Percentiles rank a stretch among this genome's conserved stretches.
These are phyloP conservation scores for Sarcophaga caerulescens DNA, from an alignment of 2,888 invertebrate species.

Conservation along the genomic window DNA sequence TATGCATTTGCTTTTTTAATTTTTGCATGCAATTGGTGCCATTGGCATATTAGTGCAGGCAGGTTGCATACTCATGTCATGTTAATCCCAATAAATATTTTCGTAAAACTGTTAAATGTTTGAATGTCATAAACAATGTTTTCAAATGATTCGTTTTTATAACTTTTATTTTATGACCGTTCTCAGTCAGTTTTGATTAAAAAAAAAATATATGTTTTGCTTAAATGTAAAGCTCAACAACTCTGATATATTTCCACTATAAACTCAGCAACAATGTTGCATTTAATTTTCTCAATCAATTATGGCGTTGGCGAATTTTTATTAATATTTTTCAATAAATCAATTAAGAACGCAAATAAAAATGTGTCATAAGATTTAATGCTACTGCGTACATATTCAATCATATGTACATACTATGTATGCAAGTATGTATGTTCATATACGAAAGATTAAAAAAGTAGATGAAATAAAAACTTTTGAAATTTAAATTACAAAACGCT, in stretches of 20 bases:
- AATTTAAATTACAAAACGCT: no score
- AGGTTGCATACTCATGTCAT: conserved; percentile 32
- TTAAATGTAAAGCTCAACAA: no score
- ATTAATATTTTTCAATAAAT: no score
- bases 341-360: no score
- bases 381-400: no score
- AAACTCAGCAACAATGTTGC: conserved; percentile 28
- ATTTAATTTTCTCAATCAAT: neutral
- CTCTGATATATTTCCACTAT: no score
- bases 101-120: conserved; percentile 23
- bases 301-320: no score
- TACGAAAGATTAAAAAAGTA: no score
- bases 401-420: no score
- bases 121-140: conserved; percentile 46
- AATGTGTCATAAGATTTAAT: no score
- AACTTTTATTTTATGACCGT: neutral
- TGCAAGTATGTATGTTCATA: no score
- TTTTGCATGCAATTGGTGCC: conserved; percentile 65
- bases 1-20: conserved; percentile 57
- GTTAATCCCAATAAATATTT: conserved; percentile 36
- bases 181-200: conserved; percentile 5
- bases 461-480: no score
- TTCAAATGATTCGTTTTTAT: conserved; percentile 22
- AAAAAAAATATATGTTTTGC: neutral
- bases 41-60: conserved; percentile 53